Base-by-base conservation (phyloP, 2,797 vertebrate genomes). In the Carcharodon carcharias region DNA sequence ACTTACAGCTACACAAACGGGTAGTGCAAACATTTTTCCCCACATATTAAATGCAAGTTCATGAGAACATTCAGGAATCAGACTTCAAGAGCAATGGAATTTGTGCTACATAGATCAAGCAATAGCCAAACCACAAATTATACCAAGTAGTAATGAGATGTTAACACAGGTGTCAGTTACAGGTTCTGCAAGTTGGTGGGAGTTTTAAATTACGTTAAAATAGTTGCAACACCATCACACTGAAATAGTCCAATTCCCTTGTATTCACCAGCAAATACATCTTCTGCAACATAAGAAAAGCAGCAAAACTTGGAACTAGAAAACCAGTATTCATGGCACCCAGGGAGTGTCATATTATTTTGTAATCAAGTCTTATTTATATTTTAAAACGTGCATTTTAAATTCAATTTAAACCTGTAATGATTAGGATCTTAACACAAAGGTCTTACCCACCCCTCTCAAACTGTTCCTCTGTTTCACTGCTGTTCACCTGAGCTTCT, bases 381-480 rank as follows among this genome's bases (percentile, higher is more conserved):
- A 23, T 11, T 93, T 65, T n/a, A 26, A 45, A 40, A 18, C 9
- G 3, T 35, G 23, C 16, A 40, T 65, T 61, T 31, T 65, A 93
- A 61, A 93, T 4, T 65, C 18, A 65, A 92, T 58, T n/a, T 63
- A 16, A 92, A 40, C 31, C 9, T 65, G 0, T n/a, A 65, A 93
- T 67, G 18, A 45, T 50, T 85, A 85, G 7, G 50, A 85, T 85
- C 14, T 63, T 92, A 63, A 63, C 11, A 16, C 4, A 54, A 40
- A 26, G 7, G 35, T 73, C 69, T 95, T 77, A 58, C 94, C 54
- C 94, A 71, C 94, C 94, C 77, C 69, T 73, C 69, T 56, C 94
- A 95, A 95, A 73, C 1, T 77, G 94, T 40, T 93, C 91, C 50
- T 95, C 69, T 9, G 16, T 77, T 73, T 73, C 69, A 77, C 50